A percentile compares a stretch with the other conserved stretches of the same genome.
phyloP scores from a whole-genome alignment of 1,140 invertebrate species.

The Grapholita molesta region DNA sequence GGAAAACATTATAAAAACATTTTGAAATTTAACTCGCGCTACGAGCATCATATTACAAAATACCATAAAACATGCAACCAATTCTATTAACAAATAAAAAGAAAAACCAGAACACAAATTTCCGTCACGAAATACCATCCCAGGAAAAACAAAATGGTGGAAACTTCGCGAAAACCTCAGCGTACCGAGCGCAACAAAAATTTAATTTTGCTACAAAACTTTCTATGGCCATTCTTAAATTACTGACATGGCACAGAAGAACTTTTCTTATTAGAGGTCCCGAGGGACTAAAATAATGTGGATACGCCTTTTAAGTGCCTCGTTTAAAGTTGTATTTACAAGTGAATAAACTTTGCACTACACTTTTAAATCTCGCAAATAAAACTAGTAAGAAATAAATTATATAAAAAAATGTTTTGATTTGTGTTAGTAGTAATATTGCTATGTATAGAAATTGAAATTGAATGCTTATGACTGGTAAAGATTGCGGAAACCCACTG shows the following conservation, averaged over 20 bases:
- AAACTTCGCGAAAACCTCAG: constrained; percentile 21
- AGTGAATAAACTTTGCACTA: background rate
- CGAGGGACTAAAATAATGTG: constrained; percentile 19
- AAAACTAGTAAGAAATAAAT: background rate
- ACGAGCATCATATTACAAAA: no score
- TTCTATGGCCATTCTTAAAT: constrained; percentile 55
- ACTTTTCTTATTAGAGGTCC: constrained; percentile 53
- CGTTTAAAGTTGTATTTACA: background rate
- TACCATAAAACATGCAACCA: background rate
- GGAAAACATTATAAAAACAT: no score
- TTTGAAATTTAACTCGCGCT: background rate
- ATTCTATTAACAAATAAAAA: background rate
- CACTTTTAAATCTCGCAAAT: no score
- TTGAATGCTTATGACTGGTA: no score
- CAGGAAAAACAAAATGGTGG: constrained; percentile 10
- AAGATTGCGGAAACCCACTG: no score
- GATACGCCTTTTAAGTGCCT: constrained; percentile 11
- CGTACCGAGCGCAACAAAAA: constrained; percentile 43
- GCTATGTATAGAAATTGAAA: no score
- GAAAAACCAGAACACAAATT: background rate
- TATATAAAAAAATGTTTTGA: background rate
- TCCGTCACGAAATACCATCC: background rate
- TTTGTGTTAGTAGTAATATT: no score
- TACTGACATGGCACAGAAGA: constrained; percentile 48
- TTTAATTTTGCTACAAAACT: constrained; percentile 59